These are phyloP conservation scores for Microctonus aethiopoides DNA, from an alignment of 2,888 invertebrate species.

Conservation along the genomic window DNA sequence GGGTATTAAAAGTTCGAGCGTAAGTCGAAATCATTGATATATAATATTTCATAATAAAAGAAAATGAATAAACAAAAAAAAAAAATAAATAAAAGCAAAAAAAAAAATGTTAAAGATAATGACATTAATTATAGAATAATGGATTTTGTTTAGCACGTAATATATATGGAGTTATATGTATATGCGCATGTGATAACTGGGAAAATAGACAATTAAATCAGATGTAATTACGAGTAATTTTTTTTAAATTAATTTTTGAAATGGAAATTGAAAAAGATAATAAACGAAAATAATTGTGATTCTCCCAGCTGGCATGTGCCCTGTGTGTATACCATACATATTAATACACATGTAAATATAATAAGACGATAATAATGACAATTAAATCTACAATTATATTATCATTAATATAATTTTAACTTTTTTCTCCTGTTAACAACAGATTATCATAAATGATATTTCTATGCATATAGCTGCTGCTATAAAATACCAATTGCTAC, in stretches of 20 bases:
- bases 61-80: background rate
- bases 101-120: conserved; percentile 2
- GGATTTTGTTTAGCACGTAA: conserved; percentile 41
- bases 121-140: background rate
- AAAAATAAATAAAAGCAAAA: conserved; percentile 1
- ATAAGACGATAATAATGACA: conserved; percentile 51
- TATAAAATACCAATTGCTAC: conserved; percentile 55
- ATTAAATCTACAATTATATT: conserved; percentile 54
- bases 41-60: conserved; percentile 5
- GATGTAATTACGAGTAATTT: background rate
- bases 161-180: conserved; percentile 35
- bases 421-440: conserved; percentile 38
- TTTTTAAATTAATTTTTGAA: background rate
- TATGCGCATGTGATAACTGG: background rate
- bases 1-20: background rate
- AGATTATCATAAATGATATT: conserved; percentile 49
- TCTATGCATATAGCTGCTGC: conserved; percentile 49
- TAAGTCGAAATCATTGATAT: conserved; percentile 5
- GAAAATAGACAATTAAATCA: background rate
- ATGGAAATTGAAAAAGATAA: background rate
- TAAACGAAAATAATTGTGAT: conserved; percentile 18
- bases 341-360: conserved; percentile 51
- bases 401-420: conserved; percentile 58
- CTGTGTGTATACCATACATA: conserved; percentile 42
- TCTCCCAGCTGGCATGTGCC: background rate